Evolutionary conservation across 2,797 vertebrate genomes (phyloP), one percentile per base, ranked within the genome.

Genomic region (Tiaroga cobitis): DNA sequence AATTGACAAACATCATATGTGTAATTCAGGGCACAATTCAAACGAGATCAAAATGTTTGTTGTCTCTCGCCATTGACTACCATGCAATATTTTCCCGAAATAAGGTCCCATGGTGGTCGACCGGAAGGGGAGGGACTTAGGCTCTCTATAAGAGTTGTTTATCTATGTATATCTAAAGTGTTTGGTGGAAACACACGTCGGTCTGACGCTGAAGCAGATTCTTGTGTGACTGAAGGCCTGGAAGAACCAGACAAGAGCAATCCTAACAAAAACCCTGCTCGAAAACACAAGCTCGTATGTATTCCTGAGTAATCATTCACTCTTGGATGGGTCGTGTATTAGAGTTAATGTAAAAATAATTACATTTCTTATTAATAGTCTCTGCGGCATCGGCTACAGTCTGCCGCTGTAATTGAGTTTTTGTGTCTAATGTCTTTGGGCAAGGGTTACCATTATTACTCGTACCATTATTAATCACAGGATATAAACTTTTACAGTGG

Each of bases 261-360:
- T 83, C 34, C 56, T 68, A 24, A 37, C 15, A 56, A 72, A 77
- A 69, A 37, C 5, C 56, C 43, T 59, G 13, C 85, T 29, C 1
- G 4, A 34, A 29, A 81, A 76, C 37, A 72, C 24, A 72, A 73
- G 39, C 19, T 79, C 34, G 24, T 73, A 81, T 85, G 39, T 80
- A 69, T 72, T 61, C 76, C 49, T 29, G 59, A 77, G 84, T 63
- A 32, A 88, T 86, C 85, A 82, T 69, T 85, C 34, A 81, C 80
- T 85, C 74, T 86, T 77, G 73, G 84, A 73, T 89, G 86, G 72
- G 18, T 80, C 75, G 56, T 56, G 73, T 90, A 74, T 86, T 81
- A 82, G 85, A 90, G 87, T 88, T 87, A 90, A 90, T 86, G 87
- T 87, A 90, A 74, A 86, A 90, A 90, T 90, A 90, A 90, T 90